A percentile compares a stretch with the other conserved stretches of the same genome.
These are phyloP conservation scores for Callospermophilus lateralis DNA, from an alignment of 2,113 vertebrate genomes.

Conservation along the genomic window DNA sequence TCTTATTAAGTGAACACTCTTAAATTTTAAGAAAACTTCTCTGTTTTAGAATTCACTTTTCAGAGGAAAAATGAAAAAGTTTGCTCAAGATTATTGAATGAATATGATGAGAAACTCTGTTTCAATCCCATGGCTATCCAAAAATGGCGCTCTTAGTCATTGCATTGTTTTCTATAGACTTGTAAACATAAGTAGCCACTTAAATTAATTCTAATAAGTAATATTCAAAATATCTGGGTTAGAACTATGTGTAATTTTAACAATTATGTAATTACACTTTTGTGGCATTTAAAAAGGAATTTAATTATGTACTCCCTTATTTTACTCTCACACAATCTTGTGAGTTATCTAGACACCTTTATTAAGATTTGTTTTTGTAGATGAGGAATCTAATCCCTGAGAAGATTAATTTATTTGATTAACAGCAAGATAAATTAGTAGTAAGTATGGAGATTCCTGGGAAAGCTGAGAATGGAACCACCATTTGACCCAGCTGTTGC, in stretches of 20 bases:
- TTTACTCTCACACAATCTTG: background rate
- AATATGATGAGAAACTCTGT: conserved; percentile 25
- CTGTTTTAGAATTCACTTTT: background rate
- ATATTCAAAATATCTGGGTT: background rate
- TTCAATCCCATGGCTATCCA: background rate
- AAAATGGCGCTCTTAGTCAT: background rate
- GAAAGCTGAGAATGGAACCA: too few relatives aligned
- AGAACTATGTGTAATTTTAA: conserved; percentile 23
- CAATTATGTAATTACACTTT: background rate
- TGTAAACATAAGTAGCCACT: conserved; percentile 7
- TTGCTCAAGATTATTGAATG: background rate
- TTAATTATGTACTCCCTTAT: background rate
- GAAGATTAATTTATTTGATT: background rate
- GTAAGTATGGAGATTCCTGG: too few relatives aligned
- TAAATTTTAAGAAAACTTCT: background rate
- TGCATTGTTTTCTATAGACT: background rate
- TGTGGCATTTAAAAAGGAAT: background rate
- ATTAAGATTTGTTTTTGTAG: conserved; percentile 13
- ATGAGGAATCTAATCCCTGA: background rate
- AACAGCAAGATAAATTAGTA: background rate
- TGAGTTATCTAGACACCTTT: background rate
- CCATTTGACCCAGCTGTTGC: too few relatives aligned
- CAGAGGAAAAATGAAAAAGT: background rate
- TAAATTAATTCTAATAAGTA: conserved; percentile 24
- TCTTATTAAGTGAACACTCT: background rate